A percentile compares a stretch with the other conserved stretches of the same genome.
phyloP scores from a whole-genome alignment of 2,888 invertebrate species.

The Eurytoma adleriae region DNA sequence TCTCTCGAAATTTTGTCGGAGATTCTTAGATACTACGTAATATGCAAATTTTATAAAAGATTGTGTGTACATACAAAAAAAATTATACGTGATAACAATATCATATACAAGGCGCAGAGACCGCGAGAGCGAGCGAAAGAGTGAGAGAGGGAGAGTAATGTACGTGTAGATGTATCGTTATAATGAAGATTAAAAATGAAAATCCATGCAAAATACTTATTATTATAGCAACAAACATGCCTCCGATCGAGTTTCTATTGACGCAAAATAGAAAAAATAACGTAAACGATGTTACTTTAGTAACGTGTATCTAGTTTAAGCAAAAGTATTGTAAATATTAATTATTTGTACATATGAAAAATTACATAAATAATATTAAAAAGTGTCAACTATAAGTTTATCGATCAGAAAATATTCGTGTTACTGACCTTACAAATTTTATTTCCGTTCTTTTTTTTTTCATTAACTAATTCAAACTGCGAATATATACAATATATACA shows the following conservation, averaged over 20 bases:
- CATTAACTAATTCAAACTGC: slow-evolving; percentile 21
- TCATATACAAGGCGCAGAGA: slow-evolving; percentile 51
- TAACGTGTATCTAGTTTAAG: slow-evolving; percentile 58
- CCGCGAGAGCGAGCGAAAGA: slow-evolving; percentile 23
- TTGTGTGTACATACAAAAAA: slow-evolving; percentile 57
- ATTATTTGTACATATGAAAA: slow-evolving; percentile 59
- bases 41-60: slow-evolving; percentile 58
- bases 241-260: slow-evolving; percentile 58
- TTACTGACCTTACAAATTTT: slow-evolving; percentile 58
- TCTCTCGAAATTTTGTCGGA: slow-evolving; percentile 52
- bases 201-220: slow-evolving; percentile 54
- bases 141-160: slow-evolving; percentile 36
- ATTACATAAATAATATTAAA: slow-evolving; percentile 59
- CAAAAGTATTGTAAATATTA: slow-evolving; percentile 59
- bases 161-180: slow-evolving; percentile 58
- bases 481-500: slow-evolving; percentile 24
- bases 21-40: slow-evolving; percentile 53
- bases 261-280: slow-evolving; percentile 53
- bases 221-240: slow-evolving; percentile 54
- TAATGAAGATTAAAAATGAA: slow-evolving; percentile 46
- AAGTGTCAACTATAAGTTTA: slow-evolving; percentile 56
- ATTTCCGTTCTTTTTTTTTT: slow-evolving; percentile 50
- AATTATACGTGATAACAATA: slow-evolving; percentile 57
- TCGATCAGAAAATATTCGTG: slow-evolving; percentile 54
- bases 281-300: slow-evolving; percentile 58